Percentiles rank a stretch among this genome's conserved stretches.
Conservation (phyloP, 2,888 invertebrate genomes). For the Erebia ligea region DNA sequence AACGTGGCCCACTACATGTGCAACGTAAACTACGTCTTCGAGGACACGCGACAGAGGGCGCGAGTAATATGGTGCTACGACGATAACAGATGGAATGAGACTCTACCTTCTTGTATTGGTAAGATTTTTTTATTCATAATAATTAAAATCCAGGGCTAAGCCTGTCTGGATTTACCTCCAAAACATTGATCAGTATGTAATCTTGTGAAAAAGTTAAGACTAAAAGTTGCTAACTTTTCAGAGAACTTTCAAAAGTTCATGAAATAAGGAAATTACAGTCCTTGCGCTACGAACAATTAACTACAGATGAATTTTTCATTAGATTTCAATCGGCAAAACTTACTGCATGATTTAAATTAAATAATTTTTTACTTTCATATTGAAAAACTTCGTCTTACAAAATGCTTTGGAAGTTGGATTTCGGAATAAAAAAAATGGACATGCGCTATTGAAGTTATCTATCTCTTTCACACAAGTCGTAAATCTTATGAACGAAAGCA, state of each 20-base stretch:
- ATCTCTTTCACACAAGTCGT: slow-evolving; percentile 51
- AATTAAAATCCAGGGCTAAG: no score
- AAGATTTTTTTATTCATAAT: slow-evolving; percentile 58
- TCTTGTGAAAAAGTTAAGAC: no score
- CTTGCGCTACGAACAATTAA: no score
- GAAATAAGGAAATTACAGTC: no score
- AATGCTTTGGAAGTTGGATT: slow-evolving; percentile 27
- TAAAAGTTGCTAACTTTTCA: no score
- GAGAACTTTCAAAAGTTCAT: no score
- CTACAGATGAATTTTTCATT: no score
- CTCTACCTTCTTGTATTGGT: slow-evolving; percentile 85
- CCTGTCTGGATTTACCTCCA: no score
- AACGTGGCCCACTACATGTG: slow-evolving; percentile 87
- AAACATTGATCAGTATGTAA: no score
- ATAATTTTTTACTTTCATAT: slow-evolving; percentile 11
- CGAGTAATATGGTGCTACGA: slow-evolving; percentile 85
- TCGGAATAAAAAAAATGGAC: slow-evolving; percentile 55
- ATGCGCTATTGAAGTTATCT: slow-evolving; percentile 57
- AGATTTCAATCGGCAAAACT: no score
- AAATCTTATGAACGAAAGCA: slow-evolving; percentile 53
- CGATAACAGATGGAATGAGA: slow-evolving; percentile 86
- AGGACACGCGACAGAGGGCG: slow-evolving; percentile 85
- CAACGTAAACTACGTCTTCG: slow-evolving; percentile 86
- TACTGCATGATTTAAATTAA: no score
- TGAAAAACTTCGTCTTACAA: slow-evolving; percentile 18